These are phyloP conservation scores for Clangula hyemalis DNA, from an alignment of 2,797 vertebrate species.

Conservation along the genomic window DNA sequence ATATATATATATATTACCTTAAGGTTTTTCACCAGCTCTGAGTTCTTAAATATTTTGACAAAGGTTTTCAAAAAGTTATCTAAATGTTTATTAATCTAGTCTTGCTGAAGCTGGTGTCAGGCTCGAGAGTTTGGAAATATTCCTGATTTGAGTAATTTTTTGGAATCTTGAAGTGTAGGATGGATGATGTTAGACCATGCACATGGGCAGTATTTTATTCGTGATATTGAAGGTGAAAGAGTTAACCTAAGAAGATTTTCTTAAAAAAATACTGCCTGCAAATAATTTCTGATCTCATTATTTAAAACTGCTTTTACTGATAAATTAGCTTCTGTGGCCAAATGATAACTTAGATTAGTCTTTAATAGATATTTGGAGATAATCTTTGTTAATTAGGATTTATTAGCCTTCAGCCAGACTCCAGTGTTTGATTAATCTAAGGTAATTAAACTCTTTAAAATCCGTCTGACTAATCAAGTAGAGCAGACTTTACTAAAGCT, in stretches of 20 bases:
- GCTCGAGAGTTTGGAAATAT: background rate
- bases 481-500: conserved; percentile 2
- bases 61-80: background rate
- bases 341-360: conserved; percentile 32
- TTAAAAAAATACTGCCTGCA: background rate
- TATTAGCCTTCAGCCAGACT: conserved; percentile 50
- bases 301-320: conserved; percentile 50
- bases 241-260: background rate
- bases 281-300: conserved; percentile 37
- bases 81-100: background rate
- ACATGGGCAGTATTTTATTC: background rate
- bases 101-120: background rate
- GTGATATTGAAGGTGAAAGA: background rate
- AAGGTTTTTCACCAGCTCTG: background rate
- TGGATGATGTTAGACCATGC: background rate
- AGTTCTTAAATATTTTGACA: background rate
- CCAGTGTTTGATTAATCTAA: conserved; percentile 39
- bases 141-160: background rate
- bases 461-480: conserved; percentile 35
- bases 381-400: conserved; percentile 59
- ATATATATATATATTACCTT: background rate
- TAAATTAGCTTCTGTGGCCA: conserved; percentile 14
- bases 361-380: conserved; percentile 41
- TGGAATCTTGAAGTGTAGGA: background rate
- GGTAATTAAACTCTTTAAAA: conserved; percentile 54